Base-by-base conservation (phyloP, 2,113 vertebrate species). In the Campylomormyrus numenius region DNA sequence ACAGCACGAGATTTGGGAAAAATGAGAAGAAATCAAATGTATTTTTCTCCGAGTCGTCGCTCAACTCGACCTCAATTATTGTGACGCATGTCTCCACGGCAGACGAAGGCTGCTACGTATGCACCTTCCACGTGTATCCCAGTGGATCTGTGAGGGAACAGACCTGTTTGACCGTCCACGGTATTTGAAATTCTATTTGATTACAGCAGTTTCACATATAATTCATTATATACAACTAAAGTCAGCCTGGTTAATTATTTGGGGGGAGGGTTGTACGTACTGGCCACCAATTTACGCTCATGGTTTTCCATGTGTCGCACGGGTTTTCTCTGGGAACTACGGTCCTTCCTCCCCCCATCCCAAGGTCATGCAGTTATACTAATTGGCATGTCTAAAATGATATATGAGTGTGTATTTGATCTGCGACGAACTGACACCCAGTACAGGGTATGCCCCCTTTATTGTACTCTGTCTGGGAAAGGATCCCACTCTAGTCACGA, bases 61-160 rank as follows among this genome's bases (percentile, higher is more conserved):
- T 94, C 17, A 92, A 2, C 48, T 93, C 94, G 0, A 87, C 94
- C 0, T 92, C 93, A 24, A 95, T 96, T 89, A 93, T 53, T 0
- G 17, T 95, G 39, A 93, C 0, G 15, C 92, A 93, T 1, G 83
- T 94, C 0, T 93, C 93, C 0, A 95, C 94, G 93, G 90, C 39
- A 0, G 95, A 96, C 5, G 95, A 95, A 4, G 90, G 92, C 31
- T 96, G 95, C n/a, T 96, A 95, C 5, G 84, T 94, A 0, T 96
- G 96, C 48, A 92, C 93, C 0, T 96, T 96, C 35, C 94, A 95
- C 1, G 92, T 74, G 0, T 96, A 93, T 74, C 96, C 95, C 0
- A 90, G 90, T 0, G 95, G 95, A 10, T 95, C 96, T 50, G 89
- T 89, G 77, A 53, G 91, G 11, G 85, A 42, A 0, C 92, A 95